Evolutionary conservation across 2,888 invertebrate species (phyloP).

Genomic region (Drosophila meridionalis): DNA sequence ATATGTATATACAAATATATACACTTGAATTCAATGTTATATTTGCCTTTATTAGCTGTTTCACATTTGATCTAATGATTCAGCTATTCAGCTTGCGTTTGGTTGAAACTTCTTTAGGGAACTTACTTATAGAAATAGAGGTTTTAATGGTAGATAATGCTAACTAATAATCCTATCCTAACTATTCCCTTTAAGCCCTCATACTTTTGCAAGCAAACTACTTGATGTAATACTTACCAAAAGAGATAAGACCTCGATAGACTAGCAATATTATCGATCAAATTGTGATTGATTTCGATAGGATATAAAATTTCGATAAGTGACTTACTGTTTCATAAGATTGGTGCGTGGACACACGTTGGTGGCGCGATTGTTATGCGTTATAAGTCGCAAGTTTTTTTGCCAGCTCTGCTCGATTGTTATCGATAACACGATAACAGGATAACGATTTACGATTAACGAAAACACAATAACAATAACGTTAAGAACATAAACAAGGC

Average conservation of each 20-base stretch:
- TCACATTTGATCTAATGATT: neutral
- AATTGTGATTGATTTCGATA: constrained; percentile 9
- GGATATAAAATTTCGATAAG: neutral
- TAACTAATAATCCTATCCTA: too few relatives aligned
- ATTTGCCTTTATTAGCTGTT: constrained; percentile 7
- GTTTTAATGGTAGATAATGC: too few relatives aligned
- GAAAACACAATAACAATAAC: constrained; percentile 38
- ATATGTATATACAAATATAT: neutral
- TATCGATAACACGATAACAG: constrained; percentile 30
- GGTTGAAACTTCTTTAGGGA: neutral
- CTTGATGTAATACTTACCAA: constrained; percentile 19
- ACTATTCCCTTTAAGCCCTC: too few relatives aligned
- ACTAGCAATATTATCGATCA: neutral
- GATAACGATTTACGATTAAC: constrained; percentile 13
- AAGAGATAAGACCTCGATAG: neutral
- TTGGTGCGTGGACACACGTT: constrained; percentile 98
- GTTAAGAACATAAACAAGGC: constrained; percentile 37
- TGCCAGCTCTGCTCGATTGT: constrained; percentile 92
- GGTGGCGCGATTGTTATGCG: constrained; percentile 98
- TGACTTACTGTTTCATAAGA: constrained; percentile 99
- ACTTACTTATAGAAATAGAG: neutral
- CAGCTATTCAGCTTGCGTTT: neutral
- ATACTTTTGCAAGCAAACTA: neutral
- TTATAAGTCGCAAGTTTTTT: constrained; percentile 93
- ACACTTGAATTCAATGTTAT: neutral